phyloP scores from a whole-genome alignment of 2,797 vertebrate species.

The Microhierax caerulescens region DNA sequence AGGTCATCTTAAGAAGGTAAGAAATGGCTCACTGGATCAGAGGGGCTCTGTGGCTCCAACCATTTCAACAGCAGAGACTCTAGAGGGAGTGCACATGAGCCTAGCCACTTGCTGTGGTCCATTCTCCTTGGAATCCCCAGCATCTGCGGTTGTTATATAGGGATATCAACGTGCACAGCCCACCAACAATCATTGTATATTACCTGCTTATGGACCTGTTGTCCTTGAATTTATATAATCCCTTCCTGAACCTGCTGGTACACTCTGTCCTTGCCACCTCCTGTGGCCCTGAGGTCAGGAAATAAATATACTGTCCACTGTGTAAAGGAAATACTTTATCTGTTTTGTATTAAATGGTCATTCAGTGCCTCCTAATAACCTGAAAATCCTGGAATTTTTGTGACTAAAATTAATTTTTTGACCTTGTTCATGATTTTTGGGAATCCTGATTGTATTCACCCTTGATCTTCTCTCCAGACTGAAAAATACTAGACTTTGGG shows the following conservation, averaged over 20 bases:
- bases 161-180: not conserved
- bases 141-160: not conserved
- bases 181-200: not conserved
- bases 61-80: not conserved
- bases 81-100: not conserved
- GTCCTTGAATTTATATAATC: not conserved
- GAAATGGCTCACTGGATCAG: not conserved
- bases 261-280: not conserved
- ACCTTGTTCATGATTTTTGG: not conserved
- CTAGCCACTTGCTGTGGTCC: not conserved
- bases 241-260: not conserved
- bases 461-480: not conserved
- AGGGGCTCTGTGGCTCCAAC: not conserved
- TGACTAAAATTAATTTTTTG: not conserved
- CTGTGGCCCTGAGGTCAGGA: not conserved
- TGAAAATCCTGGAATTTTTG: not conserved
- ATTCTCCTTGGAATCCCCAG: not conserved
- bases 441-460: not conserved
- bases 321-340: not conserved
- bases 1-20: not conserved
- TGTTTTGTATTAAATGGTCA: not conserved
- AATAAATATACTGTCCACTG: not conserved
- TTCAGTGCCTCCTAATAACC: not conserved
- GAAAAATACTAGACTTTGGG: not conserved
- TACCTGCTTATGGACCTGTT: not conserved